Evolutionary conservation across 2,888 invertebrate genomes (phyloP).

Genomic region (Cephus sareptanus): DNA sequence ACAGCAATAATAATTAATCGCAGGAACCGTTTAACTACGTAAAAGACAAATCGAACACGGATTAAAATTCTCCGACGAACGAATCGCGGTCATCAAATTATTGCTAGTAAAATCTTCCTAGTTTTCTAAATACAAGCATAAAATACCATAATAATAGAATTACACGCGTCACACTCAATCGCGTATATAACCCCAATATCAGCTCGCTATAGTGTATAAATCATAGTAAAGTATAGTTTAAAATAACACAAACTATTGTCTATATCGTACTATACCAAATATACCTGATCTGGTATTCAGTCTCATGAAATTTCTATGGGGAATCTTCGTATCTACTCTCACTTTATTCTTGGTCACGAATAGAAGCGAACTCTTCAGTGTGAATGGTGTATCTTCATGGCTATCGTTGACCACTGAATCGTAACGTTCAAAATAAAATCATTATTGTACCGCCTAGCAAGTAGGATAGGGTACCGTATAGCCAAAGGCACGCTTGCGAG

Average conservation of each 20-base stretch:
- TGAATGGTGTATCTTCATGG: slow-evolving; percentile 9
- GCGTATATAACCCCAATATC: background rate
- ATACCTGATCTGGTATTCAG: background rate
- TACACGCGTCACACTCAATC: background rate
- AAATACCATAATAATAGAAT: background rate
- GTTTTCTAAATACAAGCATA: background rate
- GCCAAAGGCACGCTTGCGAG: slow-evolving; percentile 32
- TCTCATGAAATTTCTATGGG: background rate
- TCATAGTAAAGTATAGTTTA: background rate
- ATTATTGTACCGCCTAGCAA: slow-evolving; percentile 38
- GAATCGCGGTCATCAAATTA: background rate
- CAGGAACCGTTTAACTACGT: background rate
- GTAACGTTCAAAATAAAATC: slow-evolving; percentile 41
- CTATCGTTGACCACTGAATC: slow-evolving; percentile 33
- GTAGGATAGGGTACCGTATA: slow-evolving; percentile 50
- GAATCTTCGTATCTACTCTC: background rate
- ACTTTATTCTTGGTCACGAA: background rate
- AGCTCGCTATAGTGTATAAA: background rate
- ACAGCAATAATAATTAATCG: background rate
- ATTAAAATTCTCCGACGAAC: background rate
- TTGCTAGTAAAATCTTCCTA: background rate
- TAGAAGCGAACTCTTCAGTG: background rate
- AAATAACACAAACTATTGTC: background rate
- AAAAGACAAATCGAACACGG: background rate
- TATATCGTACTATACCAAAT: background rate